These are phyloP conservation scores for Cheilosia vernalis DNA, from an alignment of 2,888 invertebrate species.

Conservation along the genomic window DNA sequence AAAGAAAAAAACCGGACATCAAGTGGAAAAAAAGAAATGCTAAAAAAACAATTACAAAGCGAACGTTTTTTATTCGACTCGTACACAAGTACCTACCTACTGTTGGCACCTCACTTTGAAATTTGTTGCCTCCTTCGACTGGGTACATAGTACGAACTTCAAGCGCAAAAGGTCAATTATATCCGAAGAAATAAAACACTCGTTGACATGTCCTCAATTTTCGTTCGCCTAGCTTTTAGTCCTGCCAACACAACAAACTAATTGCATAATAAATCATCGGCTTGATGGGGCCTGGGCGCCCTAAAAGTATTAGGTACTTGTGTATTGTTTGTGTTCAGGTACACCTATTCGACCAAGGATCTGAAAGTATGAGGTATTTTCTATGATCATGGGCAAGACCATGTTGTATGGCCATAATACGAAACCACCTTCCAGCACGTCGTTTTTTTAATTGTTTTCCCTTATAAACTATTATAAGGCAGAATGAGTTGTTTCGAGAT, in stretches of 20 bases:
- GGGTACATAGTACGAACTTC: background rate
- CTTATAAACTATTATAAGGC: slow-evolving; percentile 12
- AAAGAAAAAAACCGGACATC: slow-evolving; percentile 12
- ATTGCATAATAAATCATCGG: slow-evolving; percentile 73
- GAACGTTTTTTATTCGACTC: slow-evolving; percentile 12
- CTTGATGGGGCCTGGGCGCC: slow-evolving; percentile 51
- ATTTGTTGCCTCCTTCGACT: slow-evolving; percentile 14
- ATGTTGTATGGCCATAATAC: background rate
- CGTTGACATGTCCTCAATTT: slow-evolving; percentile 74
- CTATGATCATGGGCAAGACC: background rate
- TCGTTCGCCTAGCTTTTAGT: slow-evolving; percentile 41
- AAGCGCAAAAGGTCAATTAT: slow-evolving; percentile 68
- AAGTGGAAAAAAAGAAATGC: slow-evolving; percentile 13
- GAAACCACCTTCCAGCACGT: slow-evolving; percentile 6
- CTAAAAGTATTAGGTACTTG: slow-evolving; percentile 49
- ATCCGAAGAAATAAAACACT: slow-evolving; percentile 70
- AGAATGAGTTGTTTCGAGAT: slow-evolving; percentile 48
- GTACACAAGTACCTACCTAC: background rate
- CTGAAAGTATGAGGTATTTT: slow-evolving; percentile 6
- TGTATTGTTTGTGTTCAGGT: background rate
- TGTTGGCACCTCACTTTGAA: slow-evolving; percentile 40
- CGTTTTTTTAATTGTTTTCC: slow-evolving; percentile 54
- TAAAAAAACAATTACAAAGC: slow-evolving; percentile 18
- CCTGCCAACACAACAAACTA: slow-evolving; percentile 55
- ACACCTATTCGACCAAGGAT: too few species aligned